These are phyloP conservation scores for Lophotriccus pileatus DNA, from an alignment of 2,797 vertebrate genomes.

Conservation along the genomic window DNA sequence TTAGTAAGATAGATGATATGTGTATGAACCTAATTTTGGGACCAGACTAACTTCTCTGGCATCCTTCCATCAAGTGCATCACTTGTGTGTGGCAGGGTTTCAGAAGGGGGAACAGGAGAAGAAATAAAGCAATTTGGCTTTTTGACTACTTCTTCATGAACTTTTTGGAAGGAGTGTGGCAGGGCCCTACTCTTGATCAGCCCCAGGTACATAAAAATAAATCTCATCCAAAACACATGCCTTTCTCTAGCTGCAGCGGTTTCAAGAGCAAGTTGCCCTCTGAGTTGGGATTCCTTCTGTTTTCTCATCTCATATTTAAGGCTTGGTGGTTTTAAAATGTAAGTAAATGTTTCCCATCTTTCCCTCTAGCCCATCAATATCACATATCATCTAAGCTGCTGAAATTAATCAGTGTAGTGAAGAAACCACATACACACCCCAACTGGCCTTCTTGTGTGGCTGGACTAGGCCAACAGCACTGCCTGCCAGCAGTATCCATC, in stretches of 20 bases:
- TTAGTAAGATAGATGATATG: neutral
- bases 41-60: neutral
- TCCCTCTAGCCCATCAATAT: constrained; percentile 10
- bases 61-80: neutral
- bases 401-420: constrained; percentile 8
- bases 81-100: neutral
- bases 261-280: constrained; percentile 2
- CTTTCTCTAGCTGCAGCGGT: neutral
- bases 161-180: neutral
- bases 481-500: constrained; percentile 1
- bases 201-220: neutral
- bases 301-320: constrained; percentile 21
- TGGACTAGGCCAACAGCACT: neutral
- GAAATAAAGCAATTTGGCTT: neutral
- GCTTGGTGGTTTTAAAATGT: neutral
- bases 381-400: neutral
- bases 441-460: neutral
- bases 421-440: constrained; percentile 8
- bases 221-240: neutral
- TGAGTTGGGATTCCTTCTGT: neutral
- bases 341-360: neutral
- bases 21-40: neutral
- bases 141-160: neutral
- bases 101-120: neutral
- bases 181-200: neutral